Conservation (phyloP, 2,113 vertebrate species). For the Pituophis catenifer region DNA sequence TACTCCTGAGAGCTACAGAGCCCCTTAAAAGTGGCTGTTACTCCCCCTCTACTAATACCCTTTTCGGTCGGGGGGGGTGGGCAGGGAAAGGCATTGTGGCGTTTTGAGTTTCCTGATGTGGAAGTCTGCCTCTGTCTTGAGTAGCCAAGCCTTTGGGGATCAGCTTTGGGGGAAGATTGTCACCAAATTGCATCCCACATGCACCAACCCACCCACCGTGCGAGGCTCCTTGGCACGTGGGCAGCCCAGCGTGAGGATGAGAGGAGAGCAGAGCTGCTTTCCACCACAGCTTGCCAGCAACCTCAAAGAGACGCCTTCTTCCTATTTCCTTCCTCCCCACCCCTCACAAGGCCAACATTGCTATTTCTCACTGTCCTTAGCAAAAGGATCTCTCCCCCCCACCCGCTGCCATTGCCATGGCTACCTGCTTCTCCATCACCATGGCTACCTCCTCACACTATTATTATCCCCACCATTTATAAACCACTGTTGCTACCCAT, state of each 20-base stretch:
- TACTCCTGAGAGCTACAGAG: not conserved
- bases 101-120: not conserved
- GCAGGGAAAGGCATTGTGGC: not conserved
- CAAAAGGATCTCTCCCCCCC: not conserved
- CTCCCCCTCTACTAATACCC: not conserved
- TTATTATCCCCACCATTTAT: slow-evolving; percentile 26
- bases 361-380: not conserved
- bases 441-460: slow-evolving; percentile 21
- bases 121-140: not conserved
- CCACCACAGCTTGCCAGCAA: not conserved
- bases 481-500: slow-evolving; percentile 6
- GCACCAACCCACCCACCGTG: not conserved
- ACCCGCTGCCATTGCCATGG: not conserved
- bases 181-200: not conserved
- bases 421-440: slow-evolving; percentile 17
- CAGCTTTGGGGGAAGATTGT: not conserved
- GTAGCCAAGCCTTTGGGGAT: not conserved
- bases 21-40: not conserved
- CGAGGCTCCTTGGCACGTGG: not conserved
- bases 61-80: not conserved
- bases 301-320: not conserved
- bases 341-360: not conserved
- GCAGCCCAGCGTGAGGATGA: not conserved
- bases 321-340: not conserved
- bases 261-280: not conserved